Conservation (phyloP, 2,113 vertebrate genomes). For the Rynchops niger region DNA sequence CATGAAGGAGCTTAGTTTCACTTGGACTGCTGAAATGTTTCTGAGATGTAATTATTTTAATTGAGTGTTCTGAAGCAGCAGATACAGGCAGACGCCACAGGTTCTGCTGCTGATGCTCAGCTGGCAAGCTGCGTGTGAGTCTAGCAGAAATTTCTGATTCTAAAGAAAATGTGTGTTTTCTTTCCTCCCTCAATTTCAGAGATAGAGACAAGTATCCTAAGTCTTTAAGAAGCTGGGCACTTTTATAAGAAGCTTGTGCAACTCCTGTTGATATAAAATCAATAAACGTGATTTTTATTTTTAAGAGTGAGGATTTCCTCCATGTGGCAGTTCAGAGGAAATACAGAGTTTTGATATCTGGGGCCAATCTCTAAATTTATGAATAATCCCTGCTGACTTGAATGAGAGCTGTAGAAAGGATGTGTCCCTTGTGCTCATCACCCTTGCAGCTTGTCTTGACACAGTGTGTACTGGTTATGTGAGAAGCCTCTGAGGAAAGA, state of each 20-base stretch:
- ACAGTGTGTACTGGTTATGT: neutral
- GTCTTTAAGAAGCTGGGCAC: neutral
- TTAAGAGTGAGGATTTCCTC: neutral
- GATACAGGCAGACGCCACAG: neutral
- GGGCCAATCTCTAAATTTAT: neutral
- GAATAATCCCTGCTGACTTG: neutral
- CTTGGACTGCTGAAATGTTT: neutral
- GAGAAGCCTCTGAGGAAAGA: neutral
- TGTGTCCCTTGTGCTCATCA: neutral
- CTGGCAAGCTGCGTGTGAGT: neutral
- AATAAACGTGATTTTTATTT: neutral
- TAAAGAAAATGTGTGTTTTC: conserved; percentile 26
- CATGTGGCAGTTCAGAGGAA: neutral
- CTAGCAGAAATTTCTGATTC: conserved; percentile 27
- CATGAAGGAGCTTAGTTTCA: neutral
- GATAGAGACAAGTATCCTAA: neutral
- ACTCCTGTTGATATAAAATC: neutral
- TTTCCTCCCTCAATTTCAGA: neutral
- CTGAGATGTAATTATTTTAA: neutral
- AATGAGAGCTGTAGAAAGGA: neutral
- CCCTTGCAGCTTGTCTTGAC: neutral
- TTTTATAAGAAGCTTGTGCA: neutral
- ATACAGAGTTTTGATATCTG: neutral
- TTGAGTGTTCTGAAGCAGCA: neutral
- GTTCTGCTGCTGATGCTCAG: neutral